Conservation (phyloP, 2,888 invertebrate genomes). For the Loripinus fragilis region DNA sequence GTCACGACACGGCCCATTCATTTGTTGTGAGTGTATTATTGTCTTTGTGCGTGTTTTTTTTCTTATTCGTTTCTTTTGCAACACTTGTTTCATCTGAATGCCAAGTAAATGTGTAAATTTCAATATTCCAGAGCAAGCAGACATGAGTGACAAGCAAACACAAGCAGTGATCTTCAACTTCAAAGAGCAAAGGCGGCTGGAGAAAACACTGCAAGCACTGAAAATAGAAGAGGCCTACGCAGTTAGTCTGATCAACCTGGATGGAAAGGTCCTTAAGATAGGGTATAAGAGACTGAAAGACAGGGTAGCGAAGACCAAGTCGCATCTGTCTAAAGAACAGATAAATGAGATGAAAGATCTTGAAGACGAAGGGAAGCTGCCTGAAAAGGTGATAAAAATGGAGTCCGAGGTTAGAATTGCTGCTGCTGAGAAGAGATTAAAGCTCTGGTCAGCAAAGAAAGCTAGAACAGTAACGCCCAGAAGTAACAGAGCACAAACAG, state of each 20-base stretch:
- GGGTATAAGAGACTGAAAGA: slow-evolving; percentile 75
- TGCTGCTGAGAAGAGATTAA: slow-evolving; percentile 72
- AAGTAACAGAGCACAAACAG: not conserved
- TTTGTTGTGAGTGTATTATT: no score
- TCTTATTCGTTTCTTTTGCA: no score
- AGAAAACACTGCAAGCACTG: slow-evolving; percentile 75
- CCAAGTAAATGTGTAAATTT: no score
- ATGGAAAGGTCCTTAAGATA: slow-evolving; percentile 75
- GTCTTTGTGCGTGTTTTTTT: no score
- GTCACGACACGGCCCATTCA: no score
- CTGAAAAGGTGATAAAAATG: slow-evolving; percentile 57
- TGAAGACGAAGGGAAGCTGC: slow-evolving; percentile 72
- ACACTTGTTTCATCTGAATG: no score
- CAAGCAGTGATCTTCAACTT: slow-evolving; percentile 75
- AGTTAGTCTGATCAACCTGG: slow-evolving; percentile 75
- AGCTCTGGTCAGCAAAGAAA: slow-evolving; percentile 49
- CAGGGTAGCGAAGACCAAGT: slow-evolving; percentile 74
- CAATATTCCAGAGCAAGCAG: not conserved
- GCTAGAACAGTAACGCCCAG: slow-evolving; percentile 36
- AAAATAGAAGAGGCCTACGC: slow-evolving; percentile 73
- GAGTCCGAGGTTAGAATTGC: slow-evolving; percentile 74
- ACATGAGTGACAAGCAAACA: slow-evolving; percentile 62
- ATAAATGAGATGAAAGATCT: slow-evolving; percentile 69
- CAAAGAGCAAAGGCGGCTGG: slow-evolving; percentile 77
- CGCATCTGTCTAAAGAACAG: slow-evolving; percentile 72